These are phyloP conservation scores for Pseudorhombus dupliciocellatus DNA, from an alignment of 2,113 vertebrate genomes.

Conservation along the genomic window DNA sequence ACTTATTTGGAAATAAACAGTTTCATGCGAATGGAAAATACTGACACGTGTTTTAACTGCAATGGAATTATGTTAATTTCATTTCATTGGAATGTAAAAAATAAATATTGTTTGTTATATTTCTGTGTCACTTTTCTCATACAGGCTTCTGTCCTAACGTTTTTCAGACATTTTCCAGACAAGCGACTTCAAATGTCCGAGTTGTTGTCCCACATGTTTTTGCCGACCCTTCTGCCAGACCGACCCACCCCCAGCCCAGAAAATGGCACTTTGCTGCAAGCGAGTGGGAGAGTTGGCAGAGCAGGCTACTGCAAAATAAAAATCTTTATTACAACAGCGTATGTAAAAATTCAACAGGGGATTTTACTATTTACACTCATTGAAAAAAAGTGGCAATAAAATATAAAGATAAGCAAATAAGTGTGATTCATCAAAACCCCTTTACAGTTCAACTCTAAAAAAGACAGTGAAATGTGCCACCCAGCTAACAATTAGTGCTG, in stretches of 20 bases:
- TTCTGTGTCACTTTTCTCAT: constrained; percentile 33
- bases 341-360: constrained; percentile 41
- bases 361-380: constrained; percentile 43
- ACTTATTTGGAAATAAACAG: constrained; percentile 29
- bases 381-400: constrained; percentile 34
- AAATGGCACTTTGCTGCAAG: no score
- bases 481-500: constrained; percentile 44
- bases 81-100: constrained; percentile 57
- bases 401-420: constrained; percentile 34
- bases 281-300: background rate
- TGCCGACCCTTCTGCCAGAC: no score
- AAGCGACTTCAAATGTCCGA: no score
- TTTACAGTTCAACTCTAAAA: constrained; percentile 11
- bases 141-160: background rate
- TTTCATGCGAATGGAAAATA: constrained; percentile 12
- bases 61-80: constrained; percentile 52
- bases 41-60: constrained; percentile 35
- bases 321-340: constrained; percentile 58
- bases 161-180: no score
- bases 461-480: constrained; percentile 44
- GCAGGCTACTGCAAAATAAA: constrained; percentile 55
- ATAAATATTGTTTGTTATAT: constrained; percentile 67
- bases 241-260: no score
- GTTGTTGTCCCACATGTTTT: no score
- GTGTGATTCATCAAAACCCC: constrained; percentile 41